Conservation (phyloP, 2,113 vertebrate genomes). For the Elaphurus davidianus region DNA sequence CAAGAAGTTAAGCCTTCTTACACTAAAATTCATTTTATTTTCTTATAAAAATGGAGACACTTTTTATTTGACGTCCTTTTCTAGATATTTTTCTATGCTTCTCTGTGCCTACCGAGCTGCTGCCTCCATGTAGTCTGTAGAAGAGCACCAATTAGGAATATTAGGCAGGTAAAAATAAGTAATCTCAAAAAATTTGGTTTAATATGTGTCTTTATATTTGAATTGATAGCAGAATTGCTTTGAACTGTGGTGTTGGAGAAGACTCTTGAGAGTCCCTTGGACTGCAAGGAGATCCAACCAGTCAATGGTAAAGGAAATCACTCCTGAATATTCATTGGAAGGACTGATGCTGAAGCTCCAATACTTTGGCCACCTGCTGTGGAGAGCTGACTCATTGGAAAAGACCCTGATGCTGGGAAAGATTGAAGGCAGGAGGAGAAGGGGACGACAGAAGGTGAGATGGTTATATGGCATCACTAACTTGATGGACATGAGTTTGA, state of each 20-base stretch:
- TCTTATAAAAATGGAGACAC: background rate
- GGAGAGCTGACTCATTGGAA: background rate
- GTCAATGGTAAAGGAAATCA: background rate
- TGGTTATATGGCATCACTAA: background rate
- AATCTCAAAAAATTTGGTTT: background rate
- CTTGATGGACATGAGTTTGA: background rate
- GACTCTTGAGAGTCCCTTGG: background rate
- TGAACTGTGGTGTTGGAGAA: background rate
- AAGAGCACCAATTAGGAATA: background rate
- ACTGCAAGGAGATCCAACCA: background rate
- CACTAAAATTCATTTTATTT: constrained; percentile 5
- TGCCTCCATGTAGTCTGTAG: background rate
- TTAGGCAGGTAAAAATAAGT: background rate
- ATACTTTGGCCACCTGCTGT: background rate
- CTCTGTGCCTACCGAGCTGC: background rate
- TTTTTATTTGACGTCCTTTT: background rate
- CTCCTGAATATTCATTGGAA: background rate
- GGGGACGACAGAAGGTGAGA: background rate
- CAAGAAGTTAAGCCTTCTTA: background rate
- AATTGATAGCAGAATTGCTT: background rate
- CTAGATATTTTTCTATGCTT: background rate
- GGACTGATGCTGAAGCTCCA: background rate
- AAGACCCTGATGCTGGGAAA: background rate
- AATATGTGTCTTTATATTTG: background rate
- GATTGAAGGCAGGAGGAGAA: background rate